These are phyloP conservation scores for Rhagonycha lutea DNA, from an alignment of 2,888 invertebrate species.

Conservation along the genomic window DNA sequence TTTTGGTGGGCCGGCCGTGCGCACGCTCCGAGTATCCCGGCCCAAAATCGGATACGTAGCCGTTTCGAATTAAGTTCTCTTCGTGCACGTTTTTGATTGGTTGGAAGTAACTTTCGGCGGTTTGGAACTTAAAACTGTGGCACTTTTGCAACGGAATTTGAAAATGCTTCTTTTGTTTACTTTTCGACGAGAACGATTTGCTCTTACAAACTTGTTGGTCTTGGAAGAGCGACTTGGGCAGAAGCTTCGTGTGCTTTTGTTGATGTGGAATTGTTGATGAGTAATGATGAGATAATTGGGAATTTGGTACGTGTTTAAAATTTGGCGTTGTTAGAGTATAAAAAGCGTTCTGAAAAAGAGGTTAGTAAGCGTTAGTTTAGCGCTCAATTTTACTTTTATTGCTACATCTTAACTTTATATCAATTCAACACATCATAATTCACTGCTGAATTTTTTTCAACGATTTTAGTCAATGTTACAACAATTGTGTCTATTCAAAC, in stretches of 20 bases:
- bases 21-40: conserved; percentile 42
- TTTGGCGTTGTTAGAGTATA: conserved; percentile 56
- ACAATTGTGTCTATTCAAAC: no score
- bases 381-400: neutral
- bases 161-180: conserved; percentile 63
- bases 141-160: conserved; percentile 69
- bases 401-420: neutral
- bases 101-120: conserved; percentile 64
- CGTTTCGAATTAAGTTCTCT: conserved; percentile 54
- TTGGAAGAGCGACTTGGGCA: conserved; percentile 52
- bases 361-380: conserved; percentile 11
- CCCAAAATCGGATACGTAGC: conserved; percentile 51
- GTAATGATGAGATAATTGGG: conserved; percentile 49
- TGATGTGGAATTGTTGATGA: conserved; percentile 62
- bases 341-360: conserved; percentile 55
- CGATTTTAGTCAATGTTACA: no score
- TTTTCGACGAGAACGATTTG: conserved; percentile 53
- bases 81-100: conserved; percentile 66
- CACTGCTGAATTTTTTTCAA: no score
- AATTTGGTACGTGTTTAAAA: conserved; percentile 66
- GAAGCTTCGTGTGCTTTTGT: conserved; percentile 54
- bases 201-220: conserved; percentile 51
- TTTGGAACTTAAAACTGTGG: conserved; percentile 63
- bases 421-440: no score
- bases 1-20: conserved; percentile 36